These are phyloP conservation scores for Connochaetes taurinus DNA, from an alignment of 2,113 vertebrate species.

Conservation along the genomic window DNA sequence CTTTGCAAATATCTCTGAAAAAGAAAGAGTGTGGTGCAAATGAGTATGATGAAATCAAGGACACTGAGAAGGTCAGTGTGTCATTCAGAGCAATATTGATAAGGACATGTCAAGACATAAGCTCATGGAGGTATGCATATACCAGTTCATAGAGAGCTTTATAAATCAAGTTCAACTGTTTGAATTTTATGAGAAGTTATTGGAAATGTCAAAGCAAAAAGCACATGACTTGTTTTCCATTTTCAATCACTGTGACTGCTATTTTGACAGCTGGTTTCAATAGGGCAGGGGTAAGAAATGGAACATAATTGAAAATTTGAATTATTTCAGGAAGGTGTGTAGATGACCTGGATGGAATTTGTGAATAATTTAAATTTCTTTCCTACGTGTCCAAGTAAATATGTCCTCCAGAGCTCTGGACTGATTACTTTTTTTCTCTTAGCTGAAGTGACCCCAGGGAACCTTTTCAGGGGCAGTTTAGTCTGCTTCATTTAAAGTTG, in stretches of 20 bases:
- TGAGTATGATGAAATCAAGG: background rate
- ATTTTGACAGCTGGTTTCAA: background rate
- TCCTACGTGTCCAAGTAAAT: background rate
- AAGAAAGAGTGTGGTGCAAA: background rate
- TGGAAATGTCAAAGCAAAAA: background rate
- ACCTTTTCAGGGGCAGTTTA: background rate
- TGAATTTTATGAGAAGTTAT: background rate
- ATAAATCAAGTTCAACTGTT: background rate
- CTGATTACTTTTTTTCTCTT: background rate
- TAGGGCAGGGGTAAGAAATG: background rate
- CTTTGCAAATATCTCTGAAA: background rate
- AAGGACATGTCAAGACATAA: background rate
- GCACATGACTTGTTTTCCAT: constrained; percentile 1
- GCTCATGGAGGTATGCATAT: background rate
- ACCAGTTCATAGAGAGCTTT: background rate
- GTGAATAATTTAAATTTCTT: background rate
- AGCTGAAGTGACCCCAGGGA: background rate
- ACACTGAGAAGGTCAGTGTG: background rate
- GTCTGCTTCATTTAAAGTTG: background rate
- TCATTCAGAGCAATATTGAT: background rate
- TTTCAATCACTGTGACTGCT: background rate
- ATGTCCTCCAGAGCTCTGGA: background rate
- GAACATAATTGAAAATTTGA: background rate
- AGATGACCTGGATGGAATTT: background rate
- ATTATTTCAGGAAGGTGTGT: background rate